These are phyloP conservation scores for Calidris pygmaea DNA, from an alignment of 2,113 vertebrate genomes.

Conservation along the genomic window DNA sequence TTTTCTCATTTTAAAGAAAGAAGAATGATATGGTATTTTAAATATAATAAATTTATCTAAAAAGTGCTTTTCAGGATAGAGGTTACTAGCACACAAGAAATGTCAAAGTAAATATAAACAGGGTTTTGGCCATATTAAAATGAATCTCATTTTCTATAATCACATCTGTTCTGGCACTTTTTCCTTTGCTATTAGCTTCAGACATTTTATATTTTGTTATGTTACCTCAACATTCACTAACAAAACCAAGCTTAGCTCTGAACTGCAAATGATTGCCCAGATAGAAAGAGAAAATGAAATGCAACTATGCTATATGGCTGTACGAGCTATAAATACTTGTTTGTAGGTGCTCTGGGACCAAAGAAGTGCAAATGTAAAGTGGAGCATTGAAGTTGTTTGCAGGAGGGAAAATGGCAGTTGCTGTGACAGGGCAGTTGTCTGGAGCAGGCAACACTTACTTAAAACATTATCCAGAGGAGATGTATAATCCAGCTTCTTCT, in stretches of 20 bases:
- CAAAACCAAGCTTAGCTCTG: background rate
- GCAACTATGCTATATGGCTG: background rate
- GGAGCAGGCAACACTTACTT: background rate
- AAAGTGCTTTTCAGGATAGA: background rate
- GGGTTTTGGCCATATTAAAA: background rate
- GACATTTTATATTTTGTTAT: background rate
- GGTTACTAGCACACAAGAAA: background rate
- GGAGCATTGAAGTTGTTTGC: rapidly evolving
- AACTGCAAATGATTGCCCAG: background rate
- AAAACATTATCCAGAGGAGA: background rate
- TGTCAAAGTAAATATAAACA: background rate
- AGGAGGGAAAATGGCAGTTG: background rate
- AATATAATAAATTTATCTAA: background rate
- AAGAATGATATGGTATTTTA: background rate
- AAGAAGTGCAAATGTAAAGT: background rate
- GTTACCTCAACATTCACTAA: background rate
- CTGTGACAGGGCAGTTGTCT: background rate
- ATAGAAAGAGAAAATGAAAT: background rate
- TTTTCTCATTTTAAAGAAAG: background rate
- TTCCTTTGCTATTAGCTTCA: background rate
- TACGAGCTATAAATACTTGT: background rate
- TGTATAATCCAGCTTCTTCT: background rate
- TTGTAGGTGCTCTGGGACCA: background rate
- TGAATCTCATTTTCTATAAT: background rate
- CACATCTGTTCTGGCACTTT: background rate